Conservation (phyloP, 2,113 vertebrate species). For the Ptyas mucosa region DNA sequence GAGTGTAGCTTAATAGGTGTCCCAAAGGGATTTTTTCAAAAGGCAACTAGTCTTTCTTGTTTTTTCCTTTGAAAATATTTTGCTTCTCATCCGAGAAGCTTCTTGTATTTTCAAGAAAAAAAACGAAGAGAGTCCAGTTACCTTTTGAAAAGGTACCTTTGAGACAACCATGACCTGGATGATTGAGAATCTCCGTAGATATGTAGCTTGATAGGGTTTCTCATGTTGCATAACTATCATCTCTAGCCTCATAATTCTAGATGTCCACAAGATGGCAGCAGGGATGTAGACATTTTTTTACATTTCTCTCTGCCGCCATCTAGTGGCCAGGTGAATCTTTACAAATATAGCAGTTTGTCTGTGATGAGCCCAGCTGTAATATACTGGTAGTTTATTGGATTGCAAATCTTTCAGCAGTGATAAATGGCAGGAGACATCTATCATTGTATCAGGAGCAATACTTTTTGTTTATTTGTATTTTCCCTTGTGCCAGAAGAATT, state of each 20-base stretch:
- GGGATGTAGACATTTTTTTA: background rate
- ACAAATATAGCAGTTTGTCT: background rate
- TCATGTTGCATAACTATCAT: background rate
- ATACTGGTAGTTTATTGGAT: background rate
- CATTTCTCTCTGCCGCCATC: background rate
- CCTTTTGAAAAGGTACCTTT: no score
- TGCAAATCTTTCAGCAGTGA: background rate
- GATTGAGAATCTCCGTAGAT: no score
- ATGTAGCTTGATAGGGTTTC: background rate
- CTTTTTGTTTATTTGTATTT: background rate
- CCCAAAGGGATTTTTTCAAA: no score
- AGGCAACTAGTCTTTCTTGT: no score
- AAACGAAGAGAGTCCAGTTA: no score
- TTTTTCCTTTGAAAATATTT: no score
- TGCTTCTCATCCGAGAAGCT: no score
- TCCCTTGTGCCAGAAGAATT: background rate
- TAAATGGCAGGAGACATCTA: background rate
- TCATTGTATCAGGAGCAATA: background rate
- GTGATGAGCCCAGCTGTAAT: background rate
- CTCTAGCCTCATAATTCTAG: background rate
- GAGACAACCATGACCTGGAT: no score
- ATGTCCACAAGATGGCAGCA: background rate
- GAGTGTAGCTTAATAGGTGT: background rate
- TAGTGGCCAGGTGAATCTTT: background rate
- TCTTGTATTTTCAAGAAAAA: no score